Conservation (phyloP, 2,797 vertebrate species). For the Anguilla pacifica region DNA sequence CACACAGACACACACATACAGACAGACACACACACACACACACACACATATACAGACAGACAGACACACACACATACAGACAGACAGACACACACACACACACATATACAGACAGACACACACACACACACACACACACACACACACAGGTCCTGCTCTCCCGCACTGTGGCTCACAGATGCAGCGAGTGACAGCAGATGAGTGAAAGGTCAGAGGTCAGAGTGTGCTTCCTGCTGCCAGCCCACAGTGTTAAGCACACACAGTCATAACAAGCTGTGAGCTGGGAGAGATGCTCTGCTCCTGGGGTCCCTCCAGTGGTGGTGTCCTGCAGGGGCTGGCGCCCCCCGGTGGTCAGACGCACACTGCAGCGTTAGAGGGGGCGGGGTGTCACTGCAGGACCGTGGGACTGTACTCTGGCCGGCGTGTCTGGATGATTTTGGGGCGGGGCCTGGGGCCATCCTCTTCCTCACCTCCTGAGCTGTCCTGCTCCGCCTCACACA, state of each 20-base stretch:
- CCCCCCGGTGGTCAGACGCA: constrained; percentile 40
- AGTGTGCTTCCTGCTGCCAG: not conserved
- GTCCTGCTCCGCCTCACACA: constrained; percentile 87
- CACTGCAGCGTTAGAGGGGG: constrained; percentile 62
- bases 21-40: not conserved
- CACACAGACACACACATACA: not conserved
- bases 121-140: not conserved
- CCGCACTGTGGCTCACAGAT: not conserved
- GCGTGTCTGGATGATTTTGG: constrained; percentile 90
- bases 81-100: not conserved
- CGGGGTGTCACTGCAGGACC: constrained; percentile 76
- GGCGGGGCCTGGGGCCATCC: constrained; percentile 61
- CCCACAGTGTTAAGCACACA: not conserved
- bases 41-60: not conserved
- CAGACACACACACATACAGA: not conserved
- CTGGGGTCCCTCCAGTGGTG: constrained; percentile 35
- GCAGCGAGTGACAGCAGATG: constrained; percentile 16
- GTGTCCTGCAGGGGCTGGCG: constrained; percentile 40
- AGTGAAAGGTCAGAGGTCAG: not conserved
- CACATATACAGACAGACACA: no score
- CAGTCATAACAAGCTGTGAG: not conserved
- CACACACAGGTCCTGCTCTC: constrained; percentile 4
- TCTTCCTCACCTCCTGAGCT: constrained; percentile 66
- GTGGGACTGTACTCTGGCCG: constrained; percentile 81
- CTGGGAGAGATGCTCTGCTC: constrained; percentile 17